A percentile compares a stretch with the other conserved stretches of the same genome.
These are phyloP conservation scores for Esox masquinongy DNA, from an alignment of 2,797 vertebrate species.

Conservation along the genomic window DNA sequence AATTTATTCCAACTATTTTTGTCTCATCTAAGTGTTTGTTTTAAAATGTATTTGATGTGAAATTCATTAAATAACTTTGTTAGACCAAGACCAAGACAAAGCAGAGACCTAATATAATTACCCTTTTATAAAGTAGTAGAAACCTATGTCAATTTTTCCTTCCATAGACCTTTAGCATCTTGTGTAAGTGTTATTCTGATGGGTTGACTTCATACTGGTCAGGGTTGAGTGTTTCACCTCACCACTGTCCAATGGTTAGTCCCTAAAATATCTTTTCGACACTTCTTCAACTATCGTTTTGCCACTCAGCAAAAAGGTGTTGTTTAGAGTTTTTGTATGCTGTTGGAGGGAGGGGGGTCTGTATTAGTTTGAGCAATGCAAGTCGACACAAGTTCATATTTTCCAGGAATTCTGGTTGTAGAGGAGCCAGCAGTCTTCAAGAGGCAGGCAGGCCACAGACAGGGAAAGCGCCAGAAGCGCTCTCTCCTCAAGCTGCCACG, in stretches of 20 bases:
- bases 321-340: conserved; percentile 68
- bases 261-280: conserved; percentile 24
- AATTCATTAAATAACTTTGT: conserved; percentile 7
- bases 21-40: not conserved
- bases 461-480: conserved; percentile 53
- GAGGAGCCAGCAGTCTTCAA: conserved; percentile 62
- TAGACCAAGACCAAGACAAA: conserved; percentile 11
- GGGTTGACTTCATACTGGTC: conserved; percentile 29
- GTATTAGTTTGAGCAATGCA: conserved; percentile 70
- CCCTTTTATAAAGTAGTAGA: conserved; percentile 15
- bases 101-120: not conserved
- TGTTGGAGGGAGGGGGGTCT: conserved; percentile 49
- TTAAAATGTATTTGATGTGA: conserved; percentile 1
- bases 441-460: conserved; percentile 55
- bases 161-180: conserved; percentile 25
- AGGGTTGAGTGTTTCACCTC: conserved; percentile 24
- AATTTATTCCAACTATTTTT: not conserved
- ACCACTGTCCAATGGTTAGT: conserved; percentile 24
- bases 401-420: conserved; percentile 76
- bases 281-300: conserved; percentile 27
- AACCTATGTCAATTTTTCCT: conserved; percentile 43
- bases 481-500: conserved; percentile 35
- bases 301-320: conserved; percentile 57
- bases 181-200: conserved; percentile 28
- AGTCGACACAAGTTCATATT: conserved; percentile 79